Evolutionary conservation across 1,140 invertebrate genomes (phyloP).

Genomic region (Drosophila auraria): DNA sequence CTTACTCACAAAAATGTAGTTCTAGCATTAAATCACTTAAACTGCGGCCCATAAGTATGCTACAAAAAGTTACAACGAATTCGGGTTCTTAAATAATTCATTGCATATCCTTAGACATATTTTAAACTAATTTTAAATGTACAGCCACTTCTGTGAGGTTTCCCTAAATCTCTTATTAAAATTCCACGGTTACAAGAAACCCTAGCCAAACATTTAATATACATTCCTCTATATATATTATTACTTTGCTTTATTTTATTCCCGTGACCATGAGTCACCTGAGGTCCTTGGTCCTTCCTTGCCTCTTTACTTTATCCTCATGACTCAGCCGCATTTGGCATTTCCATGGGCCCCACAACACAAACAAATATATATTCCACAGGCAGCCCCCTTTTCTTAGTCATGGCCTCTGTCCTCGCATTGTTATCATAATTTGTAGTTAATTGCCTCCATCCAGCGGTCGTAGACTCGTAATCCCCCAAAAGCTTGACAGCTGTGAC

Average conservation of each 20-base stretch:
- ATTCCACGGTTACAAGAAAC: too few species aligned
- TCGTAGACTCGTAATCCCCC: constrained; percentile 36
- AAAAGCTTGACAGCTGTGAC: constrained; percentile 42
- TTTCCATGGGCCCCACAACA: constrained; percentile 26
- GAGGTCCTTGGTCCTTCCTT: constrained; percentile 27
- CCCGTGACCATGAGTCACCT: constrained; percentile 33
- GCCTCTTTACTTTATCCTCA: constrained; percentile 21
- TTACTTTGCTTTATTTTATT: neutral
- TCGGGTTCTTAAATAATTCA: neutral
- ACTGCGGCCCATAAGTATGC: neutral
- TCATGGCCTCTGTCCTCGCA: constrained; percentile 19
- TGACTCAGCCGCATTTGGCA: constrained; percentile 38
- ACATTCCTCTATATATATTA: neutral
- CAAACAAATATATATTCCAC: constrained; percentile 32
- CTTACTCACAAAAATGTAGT: too few species aligned
- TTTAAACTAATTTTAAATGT: neutral
- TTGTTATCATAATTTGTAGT: constrained; percentile 68
- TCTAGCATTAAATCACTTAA: too few species aligned
- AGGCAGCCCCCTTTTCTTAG: constrained; percentile 17
- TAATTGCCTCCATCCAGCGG: constrained; percentile 54
- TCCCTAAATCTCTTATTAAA: too few species aligned
- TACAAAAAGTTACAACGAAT: neutral
- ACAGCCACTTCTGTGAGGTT: too few species aligned
- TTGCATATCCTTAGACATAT: too few species aligned
- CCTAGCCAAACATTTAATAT: neutral